Percentiles rank a stretch among this genome's conserved stretches.
phyloP scores from a whole-genome alignment of 2,888 invertebrate genomes.

The Zaprionus bogoriensis region DNA sequence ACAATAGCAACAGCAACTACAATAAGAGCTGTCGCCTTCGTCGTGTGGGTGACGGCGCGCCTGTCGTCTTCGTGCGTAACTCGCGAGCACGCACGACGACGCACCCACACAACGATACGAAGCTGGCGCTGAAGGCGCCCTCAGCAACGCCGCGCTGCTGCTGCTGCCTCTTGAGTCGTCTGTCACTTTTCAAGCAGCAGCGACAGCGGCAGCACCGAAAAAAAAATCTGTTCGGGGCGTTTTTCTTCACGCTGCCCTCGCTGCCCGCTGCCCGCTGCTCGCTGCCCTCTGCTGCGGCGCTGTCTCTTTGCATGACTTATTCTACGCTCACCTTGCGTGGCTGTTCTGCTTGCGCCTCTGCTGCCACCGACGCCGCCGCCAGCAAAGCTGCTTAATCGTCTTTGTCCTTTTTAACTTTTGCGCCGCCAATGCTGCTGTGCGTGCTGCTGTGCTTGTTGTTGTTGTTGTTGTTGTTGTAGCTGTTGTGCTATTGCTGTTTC shows the following conservation, averaged over 20 bases:
- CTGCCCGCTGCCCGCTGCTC: constrained; percentile 18
- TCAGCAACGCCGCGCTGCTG: neutral
- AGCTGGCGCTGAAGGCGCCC: constrained; percentile 35
- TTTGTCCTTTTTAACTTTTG: constrained; percentile 76
- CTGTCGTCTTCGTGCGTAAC: constrained; percentile 44
- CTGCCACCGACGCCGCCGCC: constrained; percentile 15
- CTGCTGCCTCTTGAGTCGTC: constrained; percentile 44
- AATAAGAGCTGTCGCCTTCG: neutral
- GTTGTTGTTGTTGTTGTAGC: neutral
- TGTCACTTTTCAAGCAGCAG: constrained; percentile 71
- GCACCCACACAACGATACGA: constrained; percentile 33
- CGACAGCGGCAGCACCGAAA: neutral
- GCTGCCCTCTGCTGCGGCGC: constrained; percentile 4
- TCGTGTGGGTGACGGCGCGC: constrained; percentile 20
- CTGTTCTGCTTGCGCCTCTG: constrained; percentile 12
- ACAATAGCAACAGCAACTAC: neutral
- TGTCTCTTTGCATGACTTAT: constrained; percentile 71
- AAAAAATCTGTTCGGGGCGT: constrained; percentile 69
- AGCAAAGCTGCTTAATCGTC: constrained; percentile 68
- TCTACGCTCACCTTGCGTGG: constrained; percentile 67
- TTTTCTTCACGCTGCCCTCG: constrained; percentile 34
- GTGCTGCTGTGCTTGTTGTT: constrained; percentile 19
- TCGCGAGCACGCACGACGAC: constrained; percentile 44
- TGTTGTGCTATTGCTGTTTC: no score
- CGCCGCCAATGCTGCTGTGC: constrained; percentile 68